Evolutionary conservation across 1,140 invertebrate genomes (phyloP).

Genomic region (Bombus affinis): DNA sequence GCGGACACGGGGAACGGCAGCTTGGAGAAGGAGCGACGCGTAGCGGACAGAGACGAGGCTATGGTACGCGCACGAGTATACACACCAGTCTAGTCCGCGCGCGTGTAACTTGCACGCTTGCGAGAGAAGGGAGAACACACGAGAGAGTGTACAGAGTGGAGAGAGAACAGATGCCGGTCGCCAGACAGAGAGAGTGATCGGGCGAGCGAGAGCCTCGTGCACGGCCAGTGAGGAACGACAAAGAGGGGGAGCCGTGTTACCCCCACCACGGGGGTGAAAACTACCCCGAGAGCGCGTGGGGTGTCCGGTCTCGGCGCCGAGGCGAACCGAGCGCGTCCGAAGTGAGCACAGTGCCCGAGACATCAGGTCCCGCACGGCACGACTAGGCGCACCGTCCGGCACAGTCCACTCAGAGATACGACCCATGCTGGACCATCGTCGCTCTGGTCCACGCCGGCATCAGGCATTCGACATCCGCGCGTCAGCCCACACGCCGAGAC

Average conservation of each 20-base stretch:
- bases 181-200: neutral
- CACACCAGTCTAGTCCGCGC: conserved; percentile 13
- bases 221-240: neutral
- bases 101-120: conserved; percentile 33
- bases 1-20: conserved; percentile 39
- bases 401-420: conserved; percentile 83
- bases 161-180: neutral
- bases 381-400: conserved; percentile 81
- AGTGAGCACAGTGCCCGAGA: conserved; percentile 80
- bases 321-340: conserved; percentile 80
- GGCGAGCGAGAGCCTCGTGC: neutral
- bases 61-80: conserved; percentile 8
- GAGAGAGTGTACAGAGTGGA: conserved; percentile 18
- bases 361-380: conserved; percentile 79
- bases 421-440: conserved; percentile 82
- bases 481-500: conserved; percentile 51
- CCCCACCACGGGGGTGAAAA: conserved; percentile 80
- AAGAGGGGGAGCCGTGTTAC: conserved; percentile 61
- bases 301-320: conserved; percentile 77
- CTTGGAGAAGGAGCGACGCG: neutral
- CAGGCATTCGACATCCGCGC: conserved; percentile 68
- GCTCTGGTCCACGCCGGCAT: conserved; percentile 78
- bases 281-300: conserved; percentile 80
- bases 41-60: neutral
- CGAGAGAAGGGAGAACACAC: neutral